These are phyloP conservation scores for Grapholita molesta DNA, from an alignment of 1,140 invertebrate species.

Conservation along the genomic window DNA sequence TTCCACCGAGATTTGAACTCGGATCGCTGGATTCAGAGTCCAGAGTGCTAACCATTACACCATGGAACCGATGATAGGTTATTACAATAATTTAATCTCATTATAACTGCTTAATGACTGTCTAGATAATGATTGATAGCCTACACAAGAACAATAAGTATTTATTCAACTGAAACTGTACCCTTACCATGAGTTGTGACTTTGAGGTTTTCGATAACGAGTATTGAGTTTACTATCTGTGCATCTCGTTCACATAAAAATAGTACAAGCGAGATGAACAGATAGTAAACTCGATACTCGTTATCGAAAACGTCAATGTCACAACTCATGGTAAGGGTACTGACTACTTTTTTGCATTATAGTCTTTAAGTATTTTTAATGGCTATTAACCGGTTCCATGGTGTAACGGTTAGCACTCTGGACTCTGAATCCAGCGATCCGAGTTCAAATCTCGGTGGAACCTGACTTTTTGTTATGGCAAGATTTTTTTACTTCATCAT, in stretches of 20 bases:
- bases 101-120: not conserved
- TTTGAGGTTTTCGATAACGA: no score
- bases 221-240: no score
- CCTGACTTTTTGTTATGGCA: not conserved
- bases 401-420: constrained; percentile 9
- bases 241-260: no score
- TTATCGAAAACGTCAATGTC: no score
- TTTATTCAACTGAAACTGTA: no score
- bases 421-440: constrained; percentile 1
- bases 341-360: not conserved
- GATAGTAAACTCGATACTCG: no score
- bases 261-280: no score
- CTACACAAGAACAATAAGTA: not conserved
- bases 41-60: constrained; percentile 91
- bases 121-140: not conserved
- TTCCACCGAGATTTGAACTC: constrained; percentile 87
- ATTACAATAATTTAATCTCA: not conserved
- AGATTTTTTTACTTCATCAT: no score
- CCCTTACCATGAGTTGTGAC: no score
- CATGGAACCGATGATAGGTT: constrained; percentile 80
- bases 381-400: not conserved
- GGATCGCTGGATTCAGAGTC: constrained; percentile 90
- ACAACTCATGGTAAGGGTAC: no score
- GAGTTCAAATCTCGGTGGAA: constrained; percentile 3
- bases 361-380: not conserved